Percentiles rank a stretch among this genome's conserved stretches.
phyloP scores from a whole-genome alignment of 2,797 vertebrate genomes.

The Meda fulgida region DNA sequence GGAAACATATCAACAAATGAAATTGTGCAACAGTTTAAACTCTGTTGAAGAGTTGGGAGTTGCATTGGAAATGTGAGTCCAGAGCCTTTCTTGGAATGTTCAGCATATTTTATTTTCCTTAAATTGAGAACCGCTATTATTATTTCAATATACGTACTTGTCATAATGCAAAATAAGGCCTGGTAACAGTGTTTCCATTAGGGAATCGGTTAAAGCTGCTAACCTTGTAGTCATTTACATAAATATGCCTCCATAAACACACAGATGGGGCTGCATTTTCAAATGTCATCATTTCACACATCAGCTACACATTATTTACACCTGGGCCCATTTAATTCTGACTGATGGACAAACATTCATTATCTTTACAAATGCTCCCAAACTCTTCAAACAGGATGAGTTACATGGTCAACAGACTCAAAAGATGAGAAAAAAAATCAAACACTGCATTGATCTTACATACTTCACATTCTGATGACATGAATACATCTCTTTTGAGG shows the following conservation, averaged over 20 bases:
- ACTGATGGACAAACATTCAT: background rate
- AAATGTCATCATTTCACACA: background rate
- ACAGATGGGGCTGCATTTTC: background rate
- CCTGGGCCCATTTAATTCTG: background rate
- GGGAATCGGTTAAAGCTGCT: conserved; percentile 37
- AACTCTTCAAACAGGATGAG: conserved; percentile 19
- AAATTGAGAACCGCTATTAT: background rate
- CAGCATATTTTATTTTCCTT: conserved; percentile 1
- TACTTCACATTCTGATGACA: conserved; percentile 17
- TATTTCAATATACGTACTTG: conserved; percentile 14
- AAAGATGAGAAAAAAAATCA: background rate
- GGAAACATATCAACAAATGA: background rate
- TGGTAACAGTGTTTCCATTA: conserved; percentile 2
- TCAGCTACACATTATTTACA: background rate
- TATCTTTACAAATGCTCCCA: conserved; percentile 20
- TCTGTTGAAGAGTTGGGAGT: conserved; percentile 32
- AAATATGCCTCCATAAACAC: background rate
- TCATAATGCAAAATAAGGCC: conserved; percentile 23
- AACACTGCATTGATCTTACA: conserved; percentile 17
- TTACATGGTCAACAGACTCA: background rate
- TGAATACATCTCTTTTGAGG: background rate
- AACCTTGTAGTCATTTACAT: conserved; percentile 8
- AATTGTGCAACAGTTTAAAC: conserved; percentile 23
- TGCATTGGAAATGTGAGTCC: background rate
- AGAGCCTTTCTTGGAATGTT: conserved; percentile 37